phyloP scores from a whole-genome alignment of 2,888 invertebrate genomes.

The Lochmaea crataegi region DNA sequence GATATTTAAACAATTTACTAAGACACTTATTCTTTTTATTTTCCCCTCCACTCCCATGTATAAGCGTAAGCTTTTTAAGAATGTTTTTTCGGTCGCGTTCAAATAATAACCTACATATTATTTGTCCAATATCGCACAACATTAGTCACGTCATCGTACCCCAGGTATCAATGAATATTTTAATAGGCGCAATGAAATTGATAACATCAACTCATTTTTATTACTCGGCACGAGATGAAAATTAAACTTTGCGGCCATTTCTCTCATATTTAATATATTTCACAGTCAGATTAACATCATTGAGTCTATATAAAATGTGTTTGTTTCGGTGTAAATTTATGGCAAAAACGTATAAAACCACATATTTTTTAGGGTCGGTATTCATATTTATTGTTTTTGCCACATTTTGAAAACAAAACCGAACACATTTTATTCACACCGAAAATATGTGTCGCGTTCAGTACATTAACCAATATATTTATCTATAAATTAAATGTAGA shows the following conservation, averaged over 20 bases:
- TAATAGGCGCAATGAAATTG: conserved; percentile 24
- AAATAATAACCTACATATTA: background rate
- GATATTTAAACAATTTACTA: no score
- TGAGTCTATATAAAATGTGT: conserved; percentile 32
- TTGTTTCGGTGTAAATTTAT: conserved; percentile 33
- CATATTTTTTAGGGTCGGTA: conserved; percentile 28
- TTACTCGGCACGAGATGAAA: conserved; percentile 22
- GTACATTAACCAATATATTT: background rate
- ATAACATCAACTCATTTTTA: conserved; percentile 28
- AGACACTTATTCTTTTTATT: no score
- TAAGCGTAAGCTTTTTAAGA: background rate
- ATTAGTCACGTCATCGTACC: conserved; percentile 26
- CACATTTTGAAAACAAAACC: conserved; percentile 26
- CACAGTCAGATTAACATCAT: conserved; percentile 28
- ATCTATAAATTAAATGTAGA: background rate
- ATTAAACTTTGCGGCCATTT: conserved; percentile 31
- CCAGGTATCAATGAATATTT: conserved; percentile 29
- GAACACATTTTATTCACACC: conserved; percentile 27
- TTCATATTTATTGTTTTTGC: conserved; percentile 35
- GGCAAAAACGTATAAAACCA: conserved; percentile 33
- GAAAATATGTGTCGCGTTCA: conserved; percentile 19
- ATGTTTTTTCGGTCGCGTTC: no score
- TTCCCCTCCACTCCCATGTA: background rate
- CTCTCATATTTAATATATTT: conserved; percentile 33
- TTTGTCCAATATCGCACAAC: background rate